Conservation (phyloP, 2,888 invertebrate species). For the Eupithecia subumbrata region DNA sequence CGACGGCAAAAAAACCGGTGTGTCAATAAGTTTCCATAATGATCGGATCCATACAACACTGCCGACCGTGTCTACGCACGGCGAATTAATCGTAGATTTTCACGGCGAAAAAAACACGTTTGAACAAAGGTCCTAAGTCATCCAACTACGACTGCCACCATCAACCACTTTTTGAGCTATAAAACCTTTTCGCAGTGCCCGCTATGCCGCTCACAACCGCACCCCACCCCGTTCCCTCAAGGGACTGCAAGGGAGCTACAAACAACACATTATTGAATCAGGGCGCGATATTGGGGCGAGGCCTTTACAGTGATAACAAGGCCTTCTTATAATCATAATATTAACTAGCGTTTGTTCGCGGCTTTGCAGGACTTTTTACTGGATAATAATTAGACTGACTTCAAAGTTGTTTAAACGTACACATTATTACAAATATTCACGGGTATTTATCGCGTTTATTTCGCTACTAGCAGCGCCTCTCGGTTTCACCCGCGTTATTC, state of each 20-base stretch:
- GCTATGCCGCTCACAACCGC: background rate
- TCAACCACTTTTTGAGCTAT: background rate
- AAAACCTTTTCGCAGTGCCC: background rate
- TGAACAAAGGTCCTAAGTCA: too few relatives aligned
- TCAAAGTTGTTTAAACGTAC: too few relatives aligned
- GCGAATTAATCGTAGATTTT: too few relatives aligned
- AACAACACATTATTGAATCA: slow-evolving; percentile 1
- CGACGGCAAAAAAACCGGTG: too few relatives aligned
- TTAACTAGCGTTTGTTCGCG: background rate
- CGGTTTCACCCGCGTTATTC: too few relatives aligned
- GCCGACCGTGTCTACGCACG: too few relatives aligned
- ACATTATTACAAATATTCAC: too few relatives aligned
- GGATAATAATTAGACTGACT: background rate
- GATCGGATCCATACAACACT: too few relatives aligned
- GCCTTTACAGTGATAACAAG: background rate
- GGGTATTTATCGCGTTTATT: too few relatives aligned
- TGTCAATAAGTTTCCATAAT: too few relatives aligned
- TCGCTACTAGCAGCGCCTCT: too few relatives aligned
- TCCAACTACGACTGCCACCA: background rate
- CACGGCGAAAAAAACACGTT: too few relatives aligned
- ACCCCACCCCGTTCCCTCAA: slow-evolving; percentile 1
- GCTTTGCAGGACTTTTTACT: background rate
- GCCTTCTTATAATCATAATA: background rate
- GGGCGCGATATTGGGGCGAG: background rate
- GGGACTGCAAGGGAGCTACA: background rate